phyloP scores from a whole-genome alignment of 1,140 invertebrate species.

The Neodiprion virginianus region DNA sequence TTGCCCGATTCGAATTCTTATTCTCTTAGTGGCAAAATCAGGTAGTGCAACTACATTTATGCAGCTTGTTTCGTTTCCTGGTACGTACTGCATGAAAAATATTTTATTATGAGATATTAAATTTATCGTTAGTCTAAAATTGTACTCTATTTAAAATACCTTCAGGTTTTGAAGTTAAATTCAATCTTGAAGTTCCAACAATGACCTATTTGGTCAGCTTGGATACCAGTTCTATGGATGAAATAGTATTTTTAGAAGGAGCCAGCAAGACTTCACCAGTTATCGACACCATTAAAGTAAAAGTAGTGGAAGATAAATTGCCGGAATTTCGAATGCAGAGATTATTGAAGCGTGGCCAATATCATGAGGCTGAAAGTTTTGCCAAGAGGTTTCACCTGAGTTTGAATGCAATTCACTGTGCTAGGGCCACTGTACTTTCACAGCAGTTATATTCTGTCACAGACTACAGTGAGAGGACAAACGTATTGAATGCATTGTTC shows the following conservation, averaged over 20 bases:
- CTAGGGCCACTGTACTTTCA: slow-evolving; percentile 46
- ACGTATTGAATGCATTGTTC: slow-evolving; percentile 37
- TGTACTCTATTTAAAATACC: slow-evolving; percentile 20
- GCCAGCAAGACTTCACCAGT: slow-evolving; percentile 26
- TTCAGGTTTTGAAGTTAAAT: slow-evolving; percentile 47
- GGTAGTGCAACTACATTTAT: slow-evolving; percentile 29
- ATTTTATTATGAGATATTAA: slow-evolving; percentile 20
- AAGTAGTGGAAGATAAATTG: slow-evolving; percentile 49
- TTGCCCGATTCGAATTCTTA: slow-evolving; percentile 37
- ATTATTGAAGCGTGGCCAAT: slow-evolving; percentile 50
- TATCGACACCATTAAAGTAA: slow-evolving; percentile 48
- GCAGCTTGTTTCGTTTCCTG: slow-evolving; percentile 46
- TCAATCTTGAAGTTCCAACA: slow-evolving; percentile 46
- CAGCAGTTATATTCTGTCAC: slow-evolving; percentile 46
- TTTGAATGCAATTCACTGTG: slow-evolving; percentile 47
- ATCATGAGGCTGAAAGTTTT: slow-evolving; percentile 54
- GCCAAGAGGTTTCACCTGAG: slow-evolving; percentile 52
- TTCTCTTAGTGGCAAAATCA: slow-evolving; percentile 33
- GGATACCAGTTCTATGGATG: slow-evolving; percentile 37
- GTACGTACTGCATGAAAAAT: slow-evolving; percentile 28
- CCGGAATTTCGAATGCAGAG: slow-evolving; percentile 50
- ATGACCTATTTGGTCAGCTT: slow-evolving; percentile 45
- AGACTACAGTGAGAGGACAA: slow-evolving; percentile 25
- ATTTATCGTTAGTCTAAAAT: slow-evolving; percentile 16
- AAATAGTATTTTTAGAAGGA: slow-evolving; percentile 51